Percentiles rank a stretch among this genome's conserved stretches.
These are phyloP conservation scores for Phania funesta DNA, from an alignment of 2,888 invertebrate species.

Conservation along the genomic window DNA sequence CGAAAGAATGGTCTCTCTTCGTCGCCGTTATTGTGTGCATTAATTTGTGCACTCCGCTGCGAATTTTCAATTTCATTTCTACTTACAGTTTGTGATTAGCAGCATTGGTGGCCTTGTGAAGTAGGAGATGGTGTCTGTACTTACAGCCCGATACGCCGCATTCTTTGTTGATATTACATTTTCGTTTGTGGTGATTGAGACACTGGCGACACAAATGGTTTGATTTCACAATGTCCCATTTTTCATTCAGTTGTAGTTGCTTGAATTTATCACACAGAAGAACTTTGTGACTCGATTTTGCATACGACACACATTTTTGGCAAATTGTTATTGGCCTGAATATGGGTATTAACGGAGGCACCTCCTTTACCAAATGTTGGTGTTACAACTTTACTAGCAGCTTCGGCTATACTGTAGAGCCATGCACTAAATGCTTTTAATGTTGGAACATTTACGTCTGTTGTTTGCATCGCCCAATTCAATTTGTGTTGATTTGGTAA, in stretches of 20 bases:
- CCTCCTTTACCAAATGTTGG: neutral
- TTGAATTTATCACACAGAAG: too few relatives aligned
- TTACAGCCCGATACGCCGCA: too few relatives aligned
- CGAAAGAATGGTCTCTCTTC: neutral
- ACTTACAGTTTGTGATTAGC: slow-evolving; percentile 8
- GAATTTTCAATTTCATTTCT: neutral
- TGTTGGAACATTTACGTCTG: too few relatives aligned
- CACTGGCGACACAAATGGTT: neutral
- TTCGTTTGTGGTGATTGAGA: neutral
- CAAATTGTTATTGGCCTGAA: neutral
- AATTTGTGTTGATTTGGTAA: slow-evolving; percentile 37
- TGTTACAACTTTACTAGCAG: too few relatives aligned
- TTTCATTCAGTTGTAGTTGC: too few relatives aligned
- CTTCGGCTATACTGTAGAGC: too few relatives aligned
- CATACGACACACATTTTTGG: neutral
- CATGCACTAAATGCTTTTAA: too few relatives aligned
- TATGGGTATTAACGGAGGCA: slow-evolving; percentile 9
- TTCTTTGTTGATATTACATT: neutral
- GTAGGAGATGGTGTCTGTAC: slow-evolving; percentile 10
- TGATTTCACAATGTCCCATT: too few relatives aligned
- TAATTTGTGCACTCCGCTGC: neutral
- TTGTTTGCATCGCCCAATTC: slow-evolving; percentile 10
- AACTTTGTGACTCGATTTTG: neutral
- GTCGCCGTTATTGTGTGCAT: too few relatives aligned
- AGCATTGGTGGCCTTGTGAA: too few relatives aligned